Evolutionary conservation across 2,797 vertebrate genomes (phyloP), one percentile per base, ranked within the genome.

Genomic region (Dipus sagitta): DNA sequence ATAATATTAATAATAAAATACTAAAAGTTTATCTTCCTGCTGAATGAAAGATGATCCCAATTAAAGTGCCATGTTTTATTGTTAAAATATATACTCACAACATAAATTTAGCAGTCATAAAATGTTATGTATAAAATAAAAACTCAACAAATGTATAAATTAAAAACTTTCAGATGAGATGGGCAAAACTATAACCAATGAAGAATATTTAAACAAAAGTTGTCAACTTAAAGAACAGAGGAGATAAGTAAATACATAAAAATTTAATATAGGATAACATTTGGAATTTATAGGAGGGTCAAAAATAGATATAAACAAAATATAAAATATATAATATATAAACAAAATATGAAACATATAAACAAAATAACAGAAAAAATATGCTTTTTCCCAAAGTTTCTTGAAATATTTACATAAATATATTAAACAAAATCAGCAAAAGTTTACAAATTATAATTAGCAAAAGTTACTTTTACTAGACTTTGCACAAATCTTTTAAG

Each of bases 31-130:
- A 80, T 93, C 67, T 74, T 96, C 82, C 94, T 76, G 11, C 79
- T 88, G 86, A 94, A 92, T 93, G 20, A 95, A 97, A 94, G 34
- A 88, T 94, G 76, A 95, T 83, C 93, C 88, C 93, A 96, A 95
- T 96, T 91, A 96, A 95, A 96, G 23, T 96, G 93, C 92, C 91
- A 92, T 80, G 62, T 91, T 96, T 97, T 96, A 94, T 85, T 94
- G 60, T 90, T 96, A 82, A 97, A 88, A 92, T 95, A 90, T 79
- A 96, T 2, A 80, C 24, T 93, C 30, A 20, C 58, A 71, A 78
- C 94, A 42, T 90, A 94, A 95, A 95, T 97, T 96, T 75, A 88
- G 64, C 75, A 93, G 86, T 88, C 42, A 84, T 93, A 93, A 96
- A 95, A 38, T 94, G 14, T 2, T 47, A 74, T 86, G 52, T 86